Evolutionary conservation across 2,888 invertebrate genomes (phyloP).

Genomic region (Macrophya alboannulata): DNA sequence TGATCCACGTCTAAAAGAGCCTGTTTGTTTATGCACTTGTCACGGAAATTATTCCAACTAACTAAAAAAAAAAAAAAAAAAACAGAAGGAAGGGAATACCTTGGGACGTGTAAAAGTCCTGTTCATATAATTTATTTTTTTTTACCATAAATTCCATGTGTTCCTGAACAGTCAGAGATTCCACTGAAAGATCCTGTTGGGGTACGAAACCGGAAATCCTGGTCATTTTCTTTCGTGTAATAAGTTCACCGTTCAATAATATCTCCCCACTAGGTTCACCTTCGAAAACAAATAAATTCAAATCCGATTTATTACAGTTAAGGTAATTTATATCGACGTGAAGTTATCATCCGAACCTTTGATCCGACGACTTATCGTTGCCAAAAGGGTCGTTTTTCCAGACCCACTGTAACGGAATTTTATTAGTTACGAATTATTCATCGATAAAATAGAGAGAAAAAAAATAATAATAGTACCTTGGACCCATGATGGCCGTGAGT

Average conservation of each 20-base stretch:
- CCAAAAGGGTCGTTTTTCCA: slow-evolving; percentile 89
- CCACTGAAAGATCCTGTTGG: slow-evolving; percentile 91
- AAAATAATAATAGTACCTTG: slow-evolving; percentile 81
- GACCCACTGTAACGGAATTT: slow-evolving; percentile 84
- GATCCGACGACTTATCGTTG: slow-evolving; percentile 88
- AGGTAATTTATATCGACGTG: neutral
- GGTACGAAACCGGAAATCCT: slow-evolving; percentile 93
- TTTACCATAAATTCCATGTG: slow-evolving; percentile 93
- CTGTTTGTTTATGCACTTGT: neutral
- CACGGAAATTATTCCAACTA: neutral
- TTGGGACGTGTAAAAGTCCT: neutral
- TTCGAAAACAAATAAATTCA: slow-evolving; percentile 57
- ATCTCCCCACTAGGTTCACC: slow-evolving; percentile 86
- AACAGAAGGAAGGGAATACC: neutral
- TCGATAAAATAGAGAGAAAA: slow-evolving; percentile 38
- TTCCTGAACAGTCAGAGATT: slow-evolving; percentile 90
- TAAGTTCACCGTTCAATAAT: slow-evolving; percentile 86
- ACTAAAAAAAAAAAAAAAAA: neutral
- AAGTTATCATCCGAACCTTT: slow-evolving; percentile 80
- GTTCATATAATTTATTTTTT: slow-evolving; percentile 35
- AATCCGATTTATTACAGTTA: neutral
- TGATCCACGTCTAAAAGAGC: neutral
- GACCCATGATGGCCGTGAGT: slow-evolving; percentile 89
- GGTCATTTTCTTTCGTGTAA: slow-evolving; percentile 86
- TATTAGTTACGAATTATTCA: slow-evolving; percentile 28